Percentiles rank a stretch among this genome's conserved stretches.
Conservation (phyloP, 2,797 vertebrate species). For the Cryptoprocta ferox region DNA sequence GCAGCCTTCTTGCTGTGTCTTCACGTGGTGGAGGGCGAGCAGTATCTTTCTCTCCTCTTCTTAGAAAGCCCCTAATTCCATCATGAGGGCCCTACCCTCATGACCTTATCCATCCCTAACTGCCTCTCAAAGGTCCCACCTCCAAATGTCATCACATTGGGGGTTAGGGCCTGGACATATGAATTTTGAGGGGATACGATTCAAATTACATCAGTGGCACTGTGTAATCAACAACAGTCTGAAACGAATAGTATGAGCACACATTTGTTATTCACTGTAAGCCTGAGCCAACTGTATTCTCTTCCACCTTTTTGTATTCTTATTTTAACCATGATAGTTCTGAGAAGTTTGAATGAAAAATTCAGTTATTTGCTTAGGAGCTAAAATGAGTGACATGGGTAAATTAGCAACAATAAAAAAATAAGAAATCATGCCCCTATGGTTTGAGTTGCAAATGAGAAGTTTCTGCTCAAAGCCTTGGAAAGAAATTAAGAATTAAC, state of each 20-base stretch:
- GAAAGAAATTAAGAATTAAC: slow-evolving; percentile 70
- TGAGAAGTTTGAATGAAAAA: slow-evolving; percentile 36
- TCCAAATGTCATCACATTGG: not conserved
- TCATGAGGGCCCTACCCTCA: not conserved
- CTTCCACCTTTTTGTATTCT: not conserved
- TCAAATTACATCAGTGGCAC: not conserved
- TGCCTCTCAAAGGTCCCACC: not conserved
- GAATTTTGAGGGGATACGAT: not conserved
- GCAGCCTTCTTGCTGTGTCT: not conserved
- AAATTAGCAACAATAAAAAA: slow-evolving; percentile 37
- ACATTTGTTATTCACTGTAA: not conserved
- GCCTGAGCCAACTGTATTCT: not conserved
- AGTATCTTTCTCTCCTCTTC: not conserved
- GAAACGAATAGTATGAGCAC: not conserved
- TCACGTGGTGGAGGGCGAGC: not conserved
- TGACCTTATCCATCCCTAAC: not conserved
- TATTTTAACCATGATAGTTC: not conserved
- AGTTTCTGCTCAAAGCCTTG: slow-evolving; percentile 54
- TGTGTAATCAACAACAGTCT: not conserved
- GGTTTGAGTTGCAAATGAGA: slow-evolving; percentile 37
- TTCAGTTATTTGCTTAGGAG: slow-evolving; percentile 37
- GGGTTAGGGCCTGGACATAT: not conserved
- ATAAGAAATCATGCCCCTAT: not conserved
- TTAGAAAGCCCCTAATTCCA: not conserved
- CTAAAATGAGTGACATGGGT: not conserved